A percentile compares a stretch with the other conserved stretches of the same genome.
Conservation (phyloP, 2,113 vertebrate genomes). For the Corythaeola cristata region DNA sequence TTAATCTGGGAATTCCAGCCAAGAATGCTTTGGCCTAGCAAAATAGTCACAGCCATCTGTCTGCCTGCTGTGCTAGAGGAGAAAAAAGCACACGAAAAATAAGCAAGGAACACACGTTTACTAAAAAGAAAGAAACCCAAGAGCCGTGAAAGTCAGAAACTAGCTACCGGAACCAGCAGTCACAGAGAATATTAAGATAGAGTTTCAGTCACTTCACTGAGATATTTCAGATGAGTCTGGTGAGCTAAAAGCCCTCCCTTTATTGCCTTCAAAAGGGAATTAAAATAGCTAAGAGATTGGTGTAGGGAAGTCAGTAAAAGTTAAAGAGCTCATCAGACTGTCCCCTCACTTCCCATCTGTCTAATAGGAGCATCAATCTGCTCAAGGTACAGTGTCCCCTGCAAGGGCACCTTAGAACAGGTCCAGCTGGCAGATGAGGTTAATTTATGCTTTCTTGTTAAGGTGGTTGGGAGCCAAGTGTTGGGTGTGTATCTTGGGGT, state of each 20-base stretch:
- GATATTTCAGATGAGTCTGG: background rate
- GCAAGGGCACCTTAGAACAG: background rate
- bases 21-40: constrained; percentile 18
- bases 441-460: background rate
- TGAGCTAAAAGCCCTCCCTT: background rate
- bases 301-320: background rate
- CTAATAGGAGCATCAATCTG: background rate
- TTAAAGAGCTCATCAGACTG: background rate
- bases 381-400: background rate
- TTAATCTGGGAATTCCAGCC: constrained; percentile 4
- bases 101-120: background rate
- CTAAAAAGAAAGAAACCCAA: background rate
- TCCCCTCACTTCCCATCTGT: background rate
- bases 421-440: background rate
- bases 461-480: background rate
- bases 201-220: background rate
- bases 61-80: constrained; percentile 3
- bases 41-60: constrained; percentile 32
- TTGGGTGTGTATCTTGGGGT: background rate
- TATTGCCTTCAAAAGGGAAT: constrained; percentile 19
- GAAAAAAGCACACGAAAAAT: background rate
- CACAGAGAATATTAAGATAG: background rate
- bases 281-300: background rate
- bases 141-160: background rate
- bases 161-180: background rate